Evolutionary conservation across 2,888 invertebrate genomes (phyloP), one percentile per base, ranked within the genome.

Genomic region (Horisme vitalbata): DNA sequence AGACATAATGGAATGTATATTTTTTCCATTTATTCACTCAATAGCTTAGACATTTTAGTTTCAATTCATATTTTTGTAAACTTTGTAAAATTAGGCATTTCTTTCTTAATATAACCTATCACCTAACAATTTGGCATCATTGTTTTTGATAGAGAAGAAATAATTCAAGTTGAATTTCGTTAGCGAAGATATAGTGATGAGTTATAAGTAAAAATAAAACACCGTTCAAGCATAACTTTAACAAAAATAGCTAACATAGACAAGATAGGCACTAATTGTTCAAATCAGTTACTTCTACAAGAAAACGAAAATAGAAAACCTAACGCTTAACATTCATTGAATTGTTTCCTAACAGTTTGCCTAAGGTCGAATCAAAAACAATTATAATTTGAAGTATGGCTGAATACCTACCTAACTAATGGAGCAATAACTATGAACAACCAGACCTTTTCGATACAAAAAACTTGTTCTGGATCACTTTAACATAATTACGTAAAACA

Each of bases 401-500:
- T 87, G 87, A 81, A 83, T 83, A 74, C 79, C 80, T 80, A 79
- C 68, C 86, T 88, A 89, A 82, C 87, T 87, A 88, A 87, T 87
- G 84, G 86, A 87, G 86, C 87, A 83, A 81, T 80, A 73, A 77
- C 73, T 78, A 76, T 74, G 72, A 66, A 70, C 67, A 73, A 77
- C 75, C 79, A 80, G 87, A 83, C 79, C 79, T 78, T 81, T 81
- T 81, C 65, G 69, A 71, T 67, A 56, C 62, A 57, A 58, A 61
- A 63, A 57, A 63, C 63, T 54, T 60, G 52, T 63, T 58, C 59
- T 58, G 59, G 59, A 59, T 52, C 59, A 62, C 59, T 60, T 65
- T 27, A 55, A 61, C 58, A 49, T 31, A 43, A 41, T 55, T 55
- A 60, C 55, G 55, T 45, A 63, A 63, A 63, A 59, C 53, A 55